Conservation (phyloP, 2,888 invertebrate species). For the Phymatocera aterrima region DNA sequence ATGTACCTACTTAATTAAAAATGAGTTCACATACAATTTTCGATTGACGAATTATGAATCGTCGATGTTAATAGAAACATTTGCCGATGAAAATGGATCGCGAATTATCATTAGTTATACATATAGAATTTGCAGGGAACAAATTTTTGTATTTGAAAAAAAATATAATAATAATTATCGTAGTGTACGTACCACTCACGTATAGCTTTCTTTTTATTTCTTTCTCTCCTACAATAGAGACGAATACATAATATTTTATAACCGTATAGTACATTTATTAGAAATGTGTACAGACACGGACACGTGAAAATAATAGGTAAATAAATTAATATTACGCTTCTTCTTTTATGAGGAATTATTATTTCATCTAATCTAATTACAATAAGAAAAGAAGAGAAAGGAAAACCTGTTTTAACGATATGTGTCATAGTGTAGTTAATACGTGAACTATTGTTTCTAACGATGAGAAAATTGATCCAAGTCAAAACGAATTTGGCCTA, state of each 20-base stretch:
- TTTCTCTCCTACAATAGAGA: neutral
- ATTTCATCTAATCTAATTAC: too few relatives aligned
- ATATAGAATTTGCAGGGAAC: neutral
- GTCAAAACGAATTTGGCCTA: neutral
- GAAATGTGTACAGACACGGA: too few relatives aligned
- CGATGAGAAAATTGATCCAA: neutral
- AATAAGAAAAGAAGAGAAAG: too few relatives aligned
- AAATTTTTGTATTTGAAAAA: neutral
- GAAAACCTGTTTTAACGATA: neutral
- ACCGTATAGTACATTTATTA: too few relatives aligned
- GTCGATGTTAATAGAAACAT: too few relatives aligned
- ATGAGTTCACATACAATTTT: too few relatives aligned
- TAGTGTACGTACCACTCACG: neutral
- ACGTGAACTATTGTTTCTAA: neutral
- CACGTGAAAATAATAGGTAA: too few relatives aligned
- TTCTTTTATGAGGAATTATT: too few relatives aligned
- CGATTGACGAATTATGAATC: too few relatives aligned
- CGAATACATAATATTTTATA: too few relatives aligned
- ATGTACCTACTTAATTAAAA: too few relatives aligned
- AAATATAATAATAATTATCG: neutral
- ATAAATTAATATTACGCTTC: too few relatives aligned
- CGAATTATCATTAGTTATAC: neutral
- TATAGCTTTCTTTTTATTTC: constrained; percentile 25
- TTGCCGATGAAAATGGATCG: neutral
- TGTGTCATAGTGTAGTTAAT: neutral